A percentile compares a stretch with the other conserved stretches of the same genome.
These are phyloP conservation scores for Rhodophaea formosa DNA, from an alignment of 2,888 invertebrate species.

Conservation along the genomic window DNA sequence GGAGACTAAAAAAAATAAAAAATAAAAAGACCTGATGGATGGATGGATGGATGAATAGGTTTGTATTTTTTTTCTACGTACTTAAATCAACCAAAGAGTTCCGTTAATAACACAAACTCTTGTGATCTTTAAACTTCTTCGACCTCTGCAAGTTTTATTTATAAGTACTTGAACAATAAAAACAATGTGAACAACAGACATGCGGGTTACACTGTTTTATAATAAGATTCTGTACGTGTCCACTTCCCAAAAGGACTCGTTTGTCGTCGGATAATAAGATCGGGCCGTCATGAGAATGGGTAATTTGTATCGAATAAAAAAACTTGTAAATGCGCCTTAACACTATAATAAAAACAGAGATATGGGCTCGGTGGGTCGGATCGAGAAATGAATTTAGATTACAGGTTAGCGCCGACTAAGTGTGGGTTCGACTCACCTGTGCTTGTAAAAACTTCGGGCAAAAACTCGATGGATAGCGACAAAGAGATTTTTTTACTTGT, in stretches of 20 bases:
- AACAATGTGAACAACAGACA: too few species aligned
- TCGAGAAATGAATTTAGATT: slow-evolving; percentile 82
- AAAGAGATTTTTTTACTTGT: slow-evolving; percentile 5
- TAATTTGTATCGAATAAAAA: slow-evolving; percentile 79
- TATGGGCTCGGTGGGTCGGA: slow-evolving; percentile 74
- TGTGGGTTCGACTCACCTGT: slow-evolving; percentile 78
- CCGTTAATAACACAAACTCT: too few species aligned
- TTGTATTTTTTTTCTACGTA: too few species aligned
- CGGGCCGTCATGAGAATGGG: slow-evolving; percentile 68
- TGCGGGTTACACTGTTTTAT: too few species aligned
- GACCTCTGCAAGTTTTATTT: too few species aligned
- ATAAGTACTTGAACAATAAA: too few species aligned
- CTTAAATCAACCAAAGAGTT: too few species aligned
- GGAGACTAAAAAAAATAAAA: too few species aligned
- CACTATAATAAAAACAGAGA: slow-evolving; percentile 79
- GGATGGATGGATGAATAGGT: too few species aligned
- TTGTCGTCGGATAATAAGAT: slow-evolving; percentile 69
- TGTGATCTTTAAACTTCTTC: too few species aligned
- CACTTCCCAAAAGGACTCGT: slow-evolving; percentile 43
- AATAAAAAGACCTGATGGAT: too few species aligned
- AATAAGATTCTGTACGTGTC: too few species aligned
- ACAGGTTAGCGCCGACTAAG: slow-evolving; percentile 80
- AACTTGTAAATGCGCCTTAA: slow-evolving; percentile 76
- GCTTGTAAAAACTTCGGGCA: slow-evolving; percentile 63
- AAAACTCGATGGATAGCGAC: slow-evolving; percentile 50